These are phyloP conservation scores for Neelides sp. DNA, from an alignment of 1,140 invertebrate genomes.

Conservation along the genomic window DNA sequence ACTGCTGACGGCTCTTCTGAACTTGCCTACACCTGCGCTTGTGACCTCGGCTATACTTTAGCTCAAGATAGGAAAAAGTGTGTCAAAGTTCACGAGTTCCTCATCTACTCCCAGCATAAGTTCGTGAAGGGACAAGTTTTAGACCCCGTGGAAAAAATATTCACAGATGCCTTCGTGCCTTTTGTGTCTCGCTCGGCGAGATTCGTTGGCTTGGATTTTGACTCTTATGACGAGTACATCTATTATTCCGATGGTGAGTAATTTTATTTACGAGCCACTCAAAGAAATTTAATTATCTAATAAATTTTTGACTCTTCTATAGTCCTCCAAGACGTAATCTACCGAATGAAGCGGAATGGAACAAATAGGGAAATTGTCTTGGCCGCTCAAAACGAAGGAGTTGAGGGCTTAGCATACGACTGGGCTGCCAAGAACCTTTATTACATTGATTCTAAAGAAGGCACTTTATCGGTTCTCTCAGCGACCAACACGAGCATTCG, in stretches of 20 bases:
- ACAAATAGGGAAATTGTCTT: constrained; percentile 78
- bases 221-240: constrained; percentile 77
- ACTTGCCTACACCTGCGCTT: constrained; percentile 84
- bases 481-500: constrained; percentile 71
- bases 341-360: constrained; percentile 75
- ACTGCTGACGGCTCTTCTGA: constrained; percentile 62
- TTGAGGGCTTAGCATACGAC: constrained; percentile 91
- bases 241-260: constrained; percentile 71
- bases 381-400: constrained; percentile 91
- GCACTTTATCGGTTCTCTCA: constrained; percentile 84
- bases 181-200: constrained; percentile 78
- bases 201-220: constrained; percentile 95
- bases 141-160: constrained; percentile 73
- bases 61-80: constrained; percentile 66
- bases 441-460: constrained; percentile 92
- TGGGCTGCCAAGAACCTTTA: constrained; percentile 92
- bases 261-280: background rate
- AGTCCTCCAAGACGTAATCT: constrained; percentile 91
- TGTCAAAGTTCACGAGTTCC: constrained; percentile 68
- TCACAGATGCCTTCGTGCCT: constrained; percentile 84
- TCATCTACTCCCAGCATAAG: constrained; percentile 93
- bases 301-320: background rate
- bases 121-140: constrained; percentile 91
- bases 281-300: background rate
- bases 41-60: constrained; percentile 75